Percentiles rank a stretch among this genome's conserved stretches.
These are phyloP conservation scores for Cacatua alba DNA, from an alignment of 2,113 vertebrate species.

Conservation along the genomic window DNA sequence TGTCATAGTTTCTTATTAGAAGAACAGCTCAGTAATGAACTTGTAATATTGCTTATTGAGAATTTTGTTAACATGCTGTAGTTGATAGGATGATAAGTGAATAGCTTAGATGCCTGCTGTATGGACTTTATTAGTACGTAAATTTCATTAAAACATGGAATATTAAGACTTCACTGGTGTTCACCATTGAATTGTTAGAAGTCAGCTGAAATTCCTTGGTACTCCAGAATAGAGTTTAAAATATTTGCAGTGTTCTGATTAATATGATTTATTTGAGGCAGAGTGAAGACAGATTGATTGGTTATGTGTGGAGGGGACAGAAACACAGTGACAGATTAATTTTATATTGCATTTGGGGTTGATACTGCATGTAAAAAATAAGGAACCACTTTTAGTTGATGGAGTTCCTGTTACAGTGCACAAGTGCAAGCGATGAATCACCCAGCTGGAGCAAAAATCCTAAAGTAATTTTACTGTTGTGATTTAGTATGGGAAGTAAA, in stretches of 20 bases:
- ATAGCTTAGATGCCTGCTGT: neutral
- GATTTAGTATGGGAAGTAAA: neutral
- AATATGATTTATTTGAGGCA: neutral
- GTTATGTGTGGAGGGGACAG: neutral
- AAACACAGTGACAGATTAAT: neutral
- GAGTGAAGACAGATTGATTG: neutral
- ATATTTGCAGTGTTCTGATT: neutral
- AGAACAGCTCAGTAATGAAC: neutral
- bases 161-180: neutral
- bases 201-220: neutral
- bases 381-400: neutral
- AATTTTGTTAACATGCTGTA: neutral
- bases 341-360: neutral
- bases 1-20: neutral
- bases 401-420: neutral
- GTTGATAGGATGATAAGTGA: neutral
- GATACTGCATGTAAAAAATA: neutral
- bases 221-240: neutral
- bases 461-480: neutral
- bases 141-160: neutral
- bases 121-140: neutral
- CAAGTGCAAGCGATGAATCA: neutral
- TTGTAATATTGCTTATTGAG: neutral
- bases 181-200: neutral
- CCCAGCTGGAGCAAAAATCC: neutral